phyloP scores from a whole-genome alignment of 2,113 vertebrate species.

The Pelusios castaneus region DNA sequence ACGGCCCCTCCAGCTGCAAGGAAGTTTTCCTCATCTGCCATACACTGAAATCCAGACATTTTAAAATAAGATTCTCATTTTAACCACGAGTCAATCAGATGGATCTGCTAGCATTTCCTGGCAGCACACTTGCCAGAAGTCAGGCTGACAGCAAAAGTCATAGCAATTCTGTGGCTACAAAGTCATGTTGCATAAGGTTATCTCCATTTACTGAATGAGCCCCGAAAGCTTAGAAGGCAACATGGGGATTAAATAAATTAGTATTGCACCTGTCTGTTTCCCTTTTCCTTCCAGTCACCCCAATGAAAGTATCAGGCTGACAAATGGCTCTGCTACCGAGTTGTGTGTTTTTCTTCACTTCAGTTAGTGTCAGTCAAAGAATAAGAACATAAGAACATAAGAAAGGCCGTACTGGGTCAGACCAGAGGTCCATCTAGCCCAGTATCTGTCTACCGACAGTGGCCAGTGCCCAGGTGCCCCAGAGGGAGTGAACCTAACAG shows the following conservation, averaged over 20 bases:
- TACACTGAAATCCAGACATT: not conserved
- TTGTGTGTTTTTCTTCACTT: not conserved
- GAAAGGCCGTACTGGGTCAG: too few species aligned
- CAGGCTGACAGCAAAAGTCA: not conserved
- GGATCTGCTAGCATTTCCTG: not conserved
- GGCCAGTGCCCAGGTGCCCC: too few species aligned
- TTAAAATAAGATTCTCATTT: not conserved
- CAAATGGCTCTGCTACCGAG: not conserved
- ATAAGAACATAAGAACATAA: too few species aligned
- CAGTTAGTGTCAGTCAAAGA: not conserved
- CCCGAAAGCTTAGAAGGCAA: not conserved
- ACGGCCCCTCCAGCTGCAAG: not conserved
- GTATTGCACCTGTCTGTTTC: not conserved
- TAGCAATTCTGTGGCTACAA: not conserved
- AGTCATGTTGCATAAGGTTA: not conserved
- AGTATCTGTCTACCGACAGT: too few species aligned
- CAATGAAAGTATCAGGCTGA: not conserved
- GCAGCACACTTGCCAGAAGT: not conserved
- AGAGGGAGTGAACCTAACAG: too few species aligned
- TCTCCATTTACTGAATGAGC: not conserved
- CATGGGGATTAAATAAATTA: not conserved
- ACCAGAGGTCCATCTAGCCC: too few species aligned
- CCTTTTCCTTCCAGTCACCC: not conserved
- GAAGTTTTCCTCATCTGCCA: not conserved
- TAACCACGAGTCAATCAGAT: not conserved